Base-by-base conservation (phyloP, 1,140 invertebrate genomes). In the Pararge aegeria region DNA sequence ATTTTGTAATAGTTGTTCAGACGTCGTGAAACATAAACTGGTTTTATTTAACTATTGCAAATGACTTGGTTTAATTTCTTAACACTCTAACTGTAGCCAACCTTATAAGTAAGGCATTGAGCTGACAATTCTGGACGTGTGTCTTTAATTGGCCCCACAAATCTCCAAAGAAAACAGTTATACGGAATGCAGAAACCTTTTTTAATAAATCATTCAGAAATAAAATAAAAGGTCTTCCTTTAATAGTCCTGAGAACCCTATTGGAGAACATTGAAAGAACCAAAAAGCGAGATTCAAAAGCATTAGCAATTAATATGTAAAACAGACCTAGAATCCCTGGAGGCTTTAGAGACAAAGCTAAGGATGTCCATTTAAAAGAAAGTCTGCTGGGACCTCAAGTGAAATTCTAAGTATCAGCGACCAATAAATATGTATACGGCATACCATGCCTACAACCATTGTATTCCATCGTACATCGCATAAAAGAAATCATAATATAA, bases 401-500 rank as follows among this genome's bases (percentile, higher is more conserved):
- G 12, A 34, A 34, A 12, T 34, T 34, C 10, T n/a, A 34, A 10
- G 30, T 12, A 34, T 34, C 30, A 1, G 27, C 10, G 5, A 27
- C 30, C 38, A 16, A 42, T 42, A 5, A 15, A 42, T 65, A 64
- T 50, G 37, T 46, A 58, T 55, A 54, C 49, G n/a, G 16, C 38
- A 10, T 42, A 15, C 13, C 10, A 13, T 38, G 34, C 10, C 16
- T 15, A 5, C 4, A 18, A 0, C 38, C 16, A 16, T 42, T 42
- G 38, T 42, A 18, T 42, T 13, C 51, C 16, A 56, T 59, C 50
- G 30, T 55, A 55, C 48, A 48, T 55, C 53, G 38, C 53, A 34
- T 12, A 51, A 50, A 49, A 46, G 54, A 63, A 63, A 60, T 54
- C 42, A 57, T 42, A 48, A 51, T 38, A 60, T 38, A 27, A 40